phyloP scores from a whole-genome alignment of 1,140 invertebrate species.

The Paraescarpia echinospica region DNA sequence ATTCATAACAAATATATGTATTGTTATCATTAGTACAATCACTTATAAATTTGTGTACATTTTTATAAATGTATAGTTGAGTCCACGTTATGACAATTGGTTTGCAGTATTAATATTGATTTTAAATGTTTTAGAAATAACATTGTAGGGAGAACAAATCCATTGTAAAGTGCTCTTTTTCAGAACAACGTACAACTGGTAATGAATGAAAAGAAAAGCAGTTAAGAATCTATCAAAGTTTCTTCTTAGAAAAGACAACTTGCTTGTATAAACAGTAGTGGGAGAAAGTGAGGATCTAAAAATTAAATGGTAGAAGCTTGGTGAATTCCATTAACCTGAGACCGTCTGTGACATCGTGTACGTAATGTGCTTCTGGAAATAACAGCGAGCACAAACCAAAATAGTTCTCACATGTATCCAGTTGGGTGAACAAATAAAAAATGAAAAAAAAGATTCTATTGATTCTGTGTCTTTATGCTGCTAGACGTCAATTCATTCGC shows the following conservation, averaged over 20 bases:
- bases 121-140: neutral
- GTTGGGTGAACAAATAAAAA: neutral
- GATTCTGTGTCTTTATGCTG: neutral
- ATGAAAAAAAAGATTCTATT: neutral
- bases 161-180: neutral
- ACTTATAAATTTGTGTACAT: too few relatives aligned
- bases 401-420: neutral
- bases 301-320: too few relatives aligned
- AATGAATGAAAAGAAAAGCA: too few relatives aligned
- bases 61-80: neutral
- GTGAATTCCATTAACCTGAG: too few relatives aligned
- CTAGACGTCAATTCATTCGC: neutral
- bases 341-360: too few relatives aligned
- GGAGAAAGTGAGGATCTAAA: too few relatives aligned
- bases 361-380: neutral
- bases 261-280: too few relatives aligned
- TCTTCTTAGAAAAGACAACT: too few relatives aligned
- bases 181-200: too few relatives aligned
- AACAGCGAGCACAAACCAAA: neutral
- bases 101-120: neutral
- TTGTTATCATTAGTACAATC: too few relatives aligned
- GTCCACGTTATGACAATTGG: neutral
- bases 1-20: neutral
- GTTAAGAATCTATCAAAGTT: too few relatives aligned
- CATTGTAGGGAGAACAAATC: neutral